Conservation (phyloP, 2,113 vertebrate species). For the Limnothrissa miodon region DNA sequence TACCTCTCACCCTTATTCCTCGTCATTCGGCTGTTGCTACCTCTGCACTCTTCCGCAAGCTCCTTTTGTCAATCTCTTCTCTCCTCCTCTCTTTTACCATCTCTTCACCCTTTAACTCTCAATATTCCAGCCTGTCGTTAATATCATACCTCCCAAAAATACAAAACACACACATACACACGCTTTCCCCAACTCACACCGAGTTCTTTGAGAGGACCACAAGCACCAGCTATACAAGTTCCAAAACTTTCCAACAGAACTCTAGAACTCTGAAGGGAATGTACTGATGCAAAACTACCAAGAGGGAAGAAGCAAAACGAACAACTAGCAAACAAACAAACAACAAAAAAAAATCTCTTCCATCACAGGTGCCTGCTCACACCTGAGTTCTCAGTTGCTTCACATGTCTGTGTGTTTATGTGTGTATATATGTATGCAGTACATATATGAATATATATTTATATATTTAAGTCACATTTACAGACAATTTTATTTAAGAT, state of each 20-base stretch:
- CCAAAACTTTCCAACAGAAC: constrained; percentile 48
- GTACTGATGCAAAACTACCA: constrained; percentile 61
- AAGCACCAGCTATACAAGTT: constrained; percentile 70
- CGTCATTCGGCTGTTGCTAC: constrained; percentile 48
- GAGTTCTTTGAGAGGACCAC: constrained; percentile 29
- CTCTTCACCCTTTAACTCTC: background rate
- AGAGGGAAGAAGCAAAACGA: constrained; percentile 22
- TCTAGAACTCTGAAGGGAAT: constrained; percentile 55
- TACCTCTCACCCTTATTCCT: constrained; percentile 57
- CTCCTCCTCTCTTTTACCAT: constrained; percentile 51
- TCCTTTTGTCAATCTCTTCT: constrained; percentile 46
- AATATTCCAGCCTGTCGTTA: constrained; percentile 42
- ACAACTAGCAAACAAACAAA: background rate
- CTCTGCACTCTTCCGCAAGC: constrained; percentile 46
- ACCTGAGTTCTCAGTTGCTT: constrained; percentile 59
- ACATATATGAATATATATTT: constrained; percentile 38
- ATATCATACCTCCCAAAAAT: constrained; percentile 8
- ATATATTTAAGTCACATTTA: constrained; percentile 48
- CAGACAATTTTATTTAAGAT: constrained; percentile 48
- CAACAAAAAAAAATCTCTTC: constrained; percentile 42
- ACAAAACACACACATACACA: background rate
- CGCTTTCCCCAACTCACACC: background rate
- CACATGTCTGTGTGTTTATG: constrained; percentile 35
- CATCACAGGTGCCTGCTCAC: constrained; percentile 71
- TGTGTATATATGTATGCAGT: constrained; percentile 50